Evolutionary conservation across 2,888 invertebrate genomes (phyloP), one percentile per base, ranked within the genome.

Genomic region (Myopa tessellatipennis): DNA sequence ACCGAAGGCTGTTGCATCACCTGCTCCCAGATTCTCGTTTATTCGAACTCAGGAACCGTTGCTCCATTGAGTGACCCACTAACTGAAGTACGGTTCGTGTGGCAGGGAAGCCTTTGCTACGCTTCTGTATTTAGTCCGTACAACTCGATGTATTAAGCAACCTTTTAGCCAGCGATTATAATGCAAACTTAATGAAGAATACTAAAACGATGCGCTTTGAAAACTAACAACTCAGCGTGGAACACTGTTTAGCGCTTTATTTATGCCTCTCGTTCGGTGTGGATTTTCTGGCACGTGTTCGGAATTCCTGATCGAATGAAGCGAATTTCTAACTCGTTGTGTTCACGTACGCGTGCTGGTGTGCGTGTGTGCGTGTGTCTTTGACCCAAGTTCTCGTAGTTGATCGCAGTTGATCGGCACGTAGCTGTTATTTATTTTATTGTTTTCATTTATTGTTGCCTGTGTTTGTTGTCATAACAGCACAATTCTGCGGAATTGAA

Each of bases 171-270:
- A 58, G 36, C 16, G 38, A 34, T 34, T 67, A 26, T 26, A 67
- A 67, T 67, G 67, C 67, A 38, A 67, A 67, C 26, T 67, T 67
- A 67, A 67, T 67, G 34, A 67, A 67, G 8, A 63, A 63, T 63
- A 12, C 61, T 18, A 40, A 40, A 45, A 8, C 16, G 26, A 68
- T 68, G 68, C 68, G 45, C 68, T 40, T 6, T 4, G 45, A 68
- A 68, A 40, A 12, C 40, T 40, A 67, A 40, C 40, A 38, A 67
- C 40, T 65, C 40, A 14, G 40, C 45, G n/a, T 18, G n/a, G 6
- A 36, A 34, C 50, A 50, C 50, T 34, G 26, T 18, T 63, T 26
- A 63, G 26, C 61, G 61, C 26, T 34, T 16, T 18, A 58, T 16
- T 36, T 38, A 26, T 36, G 14, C 34, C 36, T 67, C 36, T 67